Base-by-base conservation (phyloP, 1,140 invertebrate genomes). In the Copidosoma floridanum region DNA sequence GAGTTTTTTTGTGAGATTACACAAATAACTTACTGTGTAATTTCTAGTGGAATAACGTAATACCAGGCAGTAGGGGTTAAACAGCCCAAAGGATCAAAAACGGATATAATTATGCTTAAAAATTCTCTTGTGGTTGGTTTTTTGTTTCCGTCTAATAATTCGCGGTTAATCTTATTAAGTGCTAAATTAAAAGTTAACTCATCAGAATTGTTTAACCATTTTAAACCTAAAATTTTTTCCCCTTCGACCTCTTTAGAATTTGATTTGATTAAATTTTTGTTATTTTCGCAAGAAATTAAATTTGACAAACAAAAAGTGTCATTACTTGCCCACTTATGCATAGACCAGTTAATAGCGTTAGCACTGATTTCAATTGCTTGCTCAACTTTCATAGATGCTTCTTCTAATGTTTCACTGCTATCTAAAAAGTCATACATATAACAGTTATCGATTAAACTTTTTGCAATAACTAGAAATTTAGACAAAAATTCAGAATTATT, bases 161-260 rank as follows among this genome's bases (percentile, higher is more conserved):
- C 50, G 52, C 67, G 68, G 1, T 63, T 43, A 20, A 71, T n/a
- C 11, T 65, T 71, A 57, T 68, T 68, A 0, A 46, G 51, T 20
- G 37, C 23, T 8, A 68, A 47, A 18, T 52, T 56, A n/a, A 61
- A 53, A 21, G 58, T 27, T 2, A 60, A 65, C 52, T 69, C 54
- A 51, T 20, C 70, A 63, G n/a, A 68, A 53, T 1, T 63, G 66
- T 53, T 72, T 64, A 52, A 61, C 67, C 18, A 69, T 40, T 0
- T 65, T 65, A 67, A 69, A 67, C 0, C 69, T 57, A 20, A 46
- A 12, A 24, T n/a, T 46, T 24, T 24, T 46, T 21, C 20, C n/a
- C n/a, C n/a, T n/a, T n/a, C n/a, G n/a, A n/a, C n/a, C n/a, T n/a
- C n/a, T n/a, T n/a, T n/a, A n/a, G n/a, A n/a, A n/a, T n/a, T n/a